phyloP scores from a whole-genome alignment of 1,140 invertebrate genomes.

The Aleiodes sp. region DNA sequence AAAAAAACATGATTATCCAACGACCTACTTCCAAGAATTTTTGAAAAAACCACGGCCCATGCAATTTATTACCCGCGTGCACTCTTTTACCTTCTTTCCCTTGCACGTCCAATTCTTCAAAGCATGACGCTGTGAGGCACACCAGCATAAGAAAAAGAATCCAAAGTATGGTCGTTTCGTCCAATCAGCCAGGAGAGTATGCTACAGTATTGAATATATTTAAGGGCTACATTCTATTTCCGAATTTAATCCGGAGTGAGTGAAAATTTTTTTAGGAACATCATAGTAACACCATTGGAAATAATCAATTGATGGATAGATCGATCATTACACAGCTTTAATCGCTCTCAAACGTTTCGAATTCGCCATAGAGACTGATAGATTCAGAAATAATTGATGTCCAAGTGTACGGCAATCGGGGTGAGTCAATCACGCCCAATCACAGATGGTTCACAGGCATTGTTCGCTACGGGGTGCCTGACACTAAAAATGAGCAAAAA shows the following conservation, averaged over 20 bases:
- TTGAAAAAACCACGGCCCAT: slow-evolving; percentile 14
- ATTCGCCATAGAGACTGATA: slow-evolving; percentile 47
- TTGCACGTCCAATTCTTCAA: background rate
- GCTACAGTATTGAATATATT: background rate
- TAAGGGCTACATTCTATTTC: background rate
- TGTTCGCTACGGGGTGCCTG: slow-evolving; percentile 22
- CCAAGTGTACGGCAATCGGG: slow-evolving; percentile 28
- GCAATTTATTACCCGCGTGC: slow-evolving; percentile 36
- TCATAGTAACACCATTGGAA: background rate
- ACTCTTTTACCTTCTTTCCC: slow-evolving; percentile 3
- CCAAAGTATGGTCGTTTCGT: slow-evolving; percentile 18
- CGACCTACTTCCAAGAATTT: slow-evolving; percentile 34
- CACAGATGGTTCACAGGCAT: slow-evolving; percentile 33
- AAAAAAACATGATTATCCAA: background rate
- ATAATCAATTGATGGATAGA: slow-evolving; percentile 37
- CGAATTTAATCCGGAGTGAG: background rate
- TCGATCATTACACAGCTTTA: slow-evolving; percentile 46
- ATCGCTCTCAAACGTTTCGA: slow-evolving; percentile 45
- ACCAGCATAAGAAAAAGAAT: background rate
- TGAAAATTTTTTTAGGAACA: background rate
- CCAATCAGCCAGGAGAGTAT: slow-evolving; percentile 31
- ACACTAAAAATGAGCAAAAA: slow-evolving; percentile 27
- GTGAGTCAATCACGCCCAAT: slow-evolving; percentile 34
- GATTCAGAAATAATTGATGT: slow-evolving; percentile 58
- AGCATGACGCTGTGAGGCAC: background rate